phyloP scores from a whole-genome alignment of 2,888 invertebrate genomes.

The Oxyscelio sp. region DNA sequence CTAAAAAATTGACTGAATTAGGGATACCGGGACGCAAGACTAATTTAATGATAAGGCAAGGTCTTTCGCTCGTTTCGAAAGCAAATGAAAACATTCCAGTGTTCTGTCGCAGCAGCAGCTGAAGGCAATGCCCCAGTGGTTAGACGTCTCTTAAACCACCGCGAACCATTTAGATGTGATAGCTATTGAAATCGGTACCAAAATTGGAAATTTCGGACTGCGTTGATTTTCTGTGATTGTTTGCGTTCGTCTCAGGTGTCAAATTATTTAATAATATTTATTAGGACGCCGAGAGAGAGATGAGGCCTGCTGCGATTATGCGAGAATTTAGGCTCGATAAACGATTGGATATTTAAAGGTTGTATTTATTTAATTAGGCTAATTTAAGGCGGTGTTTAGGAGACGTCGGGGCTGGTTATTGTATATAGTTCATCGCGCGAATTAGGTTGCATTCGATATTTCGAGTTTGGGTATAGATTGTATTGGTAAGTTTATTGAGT shows the following conservation, averaged over 20 bases:
- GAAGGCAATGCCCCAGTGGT: neutral
- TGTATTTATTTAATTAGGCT: slow-evolving; percentile 68
- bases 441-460: slow-evolving; percentile 57
- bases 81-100: slow-evolving; percentile 71
- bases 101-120: slow-evolving; percentile 47
- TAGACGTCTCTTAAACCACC: slow-evolving; percentile 27
- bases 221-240: slow-evolving; percentile 69
- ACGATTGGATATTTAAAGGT: slow-evolving; percentile 57
- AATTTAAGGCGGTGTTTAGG: slow-evolving; percentile 41
- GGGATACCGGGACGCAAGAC: slow-evolving; percentile 51
- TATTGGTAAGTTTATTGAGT: slow-evolving; percentile 37
- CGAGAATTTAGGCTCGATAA: slow-evolving; percentile 50
- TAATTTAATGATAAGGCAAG: slow-evolving; percentile 57
- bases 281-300: slow-evolving; percentile 3
- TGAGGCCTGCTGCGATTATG: slow-evolving; percentile 17
- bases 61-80: slow-evolving; percentile 35
- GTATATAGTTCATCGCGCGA: slow-evolving; percentile 66
- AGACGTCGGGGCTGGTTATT: slow-evolving; percentile 29
- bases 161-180: slow-evolving; percentile 43
- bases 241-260: slow-evolving; percentile 40
- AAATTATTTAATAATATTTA: slow-evolving; percentile 68
- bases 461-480: slow-evolving; percentile 21
- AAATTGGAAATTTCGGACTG: slow-evolving; percentile 63
- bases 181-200: slow-evolving; percentile 62
- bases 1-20: slow-evolving; percentile 81